Evolutionary conservation across 2,797 vertebrate genomes (phyloP).

Genomic region (Decapterus maruadsi): DNA sequence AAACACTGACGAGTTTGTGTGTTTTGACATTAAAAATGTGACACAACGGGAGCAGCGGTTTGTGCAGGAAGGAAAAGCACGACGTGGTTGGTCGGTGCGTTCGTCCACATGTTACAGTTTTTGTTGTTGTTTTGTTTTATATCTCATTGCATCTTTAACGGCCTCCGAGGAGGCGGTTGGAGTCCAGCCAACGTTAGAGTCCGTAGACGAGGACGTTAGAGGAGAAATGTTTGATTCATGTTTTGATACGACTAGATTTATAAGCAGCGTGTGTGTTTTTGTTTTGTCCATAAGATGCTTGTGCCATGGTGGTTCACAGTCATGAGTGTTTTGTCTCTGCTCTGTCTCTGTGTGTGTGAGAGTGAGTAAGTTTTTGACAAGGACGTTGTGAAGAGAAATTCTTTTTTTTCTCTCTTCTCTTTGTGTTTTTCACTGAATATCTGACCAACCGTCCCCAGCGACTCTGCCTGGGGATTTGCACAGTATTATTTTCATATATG

Average conservation of each 20-base stretch:
- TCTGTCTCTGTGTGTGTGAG: conserved; percentile 3
- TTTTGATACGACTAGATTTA: conserved; percentile 46
- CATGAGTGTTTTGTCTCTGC: neutral
- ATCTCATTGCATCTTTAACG: neutral
- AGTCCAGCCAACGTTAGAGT: conserved; percentile 24
- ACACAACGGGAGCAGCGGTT: neutral
- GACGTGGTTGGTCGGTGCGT: too few species aligned
- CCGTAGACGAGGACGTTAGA: conserved; percentile 13
- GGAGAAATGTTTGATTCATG: conserved; percentile 8
- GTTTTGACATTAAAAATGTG: conserved; percentile 13
- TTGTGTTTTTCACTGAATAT: conserved; percentile 25
- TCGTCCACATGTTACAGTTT: too few species aligned
- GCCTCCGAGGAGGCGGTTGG: neutral
- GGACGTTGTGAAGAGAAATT: conserved; percentile 9
- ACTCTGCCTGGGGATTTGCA: conserved; percentile 48
- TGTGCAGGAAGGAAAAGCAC: too few species aligned
- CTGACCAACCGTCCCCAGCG: conserved; percentile 27
- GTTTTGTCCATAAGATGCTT: conserved; percentile 1
- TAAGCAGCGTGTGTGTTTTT: neutral
- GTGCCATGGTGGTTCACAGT: conserved; percentile 20
- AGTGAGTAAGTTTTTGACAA: neutral
- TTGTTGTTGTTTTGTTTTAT: neutral
- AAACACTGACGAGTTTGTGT: neutral
- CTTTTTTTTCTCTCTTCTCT: neutral
- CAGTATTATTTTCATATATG: conserved; percentile 27